A percentile compares a stretch with the other conserved stretches of the same genome.
Conservation (phyloP, 2,797 vertebrate species). For the Adelosebastes latens region DNA sequence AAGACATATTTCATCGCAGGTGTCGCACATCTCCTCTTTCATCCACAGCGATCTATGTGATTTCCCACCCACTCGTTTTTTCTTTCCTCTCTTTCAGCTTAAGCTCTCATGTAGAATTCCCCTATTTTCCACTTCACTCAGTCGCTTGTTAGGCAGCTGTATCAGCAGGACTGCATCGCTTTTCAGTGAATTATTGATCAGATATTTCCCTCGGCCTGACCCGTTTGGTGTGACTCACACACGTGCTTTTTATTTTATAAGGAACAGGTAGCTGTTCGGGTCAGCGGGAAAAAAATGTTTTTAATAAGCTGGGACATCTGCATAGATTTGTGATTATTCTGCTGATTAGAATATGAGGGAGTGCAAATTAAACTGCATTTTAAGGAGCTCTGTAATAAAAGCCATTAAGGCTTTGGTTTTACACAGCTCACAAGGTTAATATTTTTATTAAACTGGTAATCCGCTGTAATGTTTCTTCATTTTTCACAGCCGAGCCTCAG, state of each 20-base stretch:
- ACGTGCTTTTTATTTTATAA: neutral
- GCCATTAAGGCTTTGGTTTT: conserved; percentile 2
- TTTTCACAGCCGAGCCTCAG: neutral
- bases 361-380: conserved; percentile 29
- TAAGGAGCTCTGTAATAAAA: conserved; percentile 12
- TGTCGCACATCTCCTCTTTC: conserved; percentile 34
- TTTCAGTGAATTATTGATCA: conserved; percentile 45
- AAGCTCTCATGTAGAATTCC: conserved; percentile 21
- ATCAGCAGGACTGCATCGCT: conserved; percentile 19
- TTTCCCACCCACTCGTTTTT: conserved; percentile 27
- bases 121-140: conserved; percentile 27
- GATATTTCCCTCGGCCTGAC: conserved; percentile 24
- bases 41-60: conserved; percentile 40
- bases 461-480: conserved; percentile 16
- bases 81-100: neutral
- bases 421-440: conserved; percentile 13
- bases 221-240: neutral
- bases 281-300: neutral
- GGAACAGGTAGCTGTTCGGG: neutral
- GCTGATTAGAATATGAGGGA: conserved; percentile 21
- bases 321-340: conserved; percentile 18
- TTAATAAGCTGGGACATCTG: neutral
- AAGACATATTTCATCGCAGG: conserved; percentile 35
- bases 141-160: neutral
- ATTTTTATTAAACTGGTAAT: conserved; percentile 22